These are phyloP conservation scores for Arion vulgaris DNA, from an alignment of 1,140 invertebrate genomes.

Conservation along the genomic window DNA sequence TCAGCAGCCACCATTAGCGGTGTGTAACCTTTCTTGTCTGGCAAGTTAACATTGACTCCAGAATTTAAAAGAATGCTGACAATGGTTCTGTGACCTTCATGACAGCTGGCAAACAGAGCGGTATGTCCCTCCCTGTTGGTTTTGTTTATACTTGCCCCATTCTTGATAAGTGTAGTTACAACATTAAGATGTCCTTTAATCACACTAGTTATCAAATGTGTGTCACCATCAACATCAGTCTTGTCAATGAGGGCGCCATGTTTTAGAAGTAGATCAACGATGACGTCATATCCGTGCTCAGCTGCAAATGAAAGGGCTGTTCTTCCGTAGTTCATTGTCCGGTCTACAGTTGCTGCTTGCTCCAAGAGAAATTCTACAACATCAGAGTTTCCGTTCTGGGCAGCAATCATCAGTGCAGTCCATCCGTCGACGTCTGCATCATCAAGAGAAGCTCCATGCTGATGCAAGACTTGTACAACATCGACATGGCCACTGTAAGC, in stretches of 20 bases:
- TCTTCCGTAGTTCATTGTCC: slow-evolving; percentile 75
- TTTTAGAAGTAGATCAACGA: slow-evolving; percentile 87
- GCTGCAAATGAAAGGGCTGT: slow-evolving; percentile 91
- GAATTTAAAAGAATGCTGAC: not conserved
- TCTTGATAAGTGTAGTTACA: slow-evolving; percentile 48
- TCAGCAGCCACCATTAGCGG: slow-evolving; percentile 28
- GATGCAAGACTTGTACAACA: not conserved
- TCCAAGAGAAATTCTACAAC: slow-evolving; percentile 74
- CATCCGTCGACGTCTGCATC: slow-evolving; percentile 6
- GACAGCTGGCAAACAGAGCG: slow-evolving; percentile 54
- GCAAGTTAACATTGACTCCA: not conserved
- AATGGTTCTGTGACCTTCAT: slow-evolving; percentile 14
- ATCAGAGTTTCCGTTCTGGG: slow-evolving; percentile 45
- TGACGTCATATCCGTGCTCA: slow-evolving; percentile 92
- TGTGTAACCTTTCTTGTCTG: not conserved
- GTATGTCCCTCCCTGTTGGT: slow-evolving; percentile 56
- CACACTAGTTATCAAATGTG: slow-evolving; percentile 53
- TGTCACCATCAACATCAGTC: slow-evolving; percentile 64
- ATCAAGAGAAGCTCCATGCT: slow-evolving; percentile 7
- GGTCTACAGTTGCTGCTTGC: slow-evolving; percentile 74
- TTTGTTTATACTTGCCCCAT: slow-evolving; percentile 44
- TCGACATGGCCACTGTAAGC: slow-evolving; percentile 13
- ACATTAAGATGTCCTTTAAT: slow-evolving; percentile 43
- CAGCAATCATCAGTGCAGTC: slow-evolving; percentile 23
- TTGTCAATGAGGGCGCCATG: slow-evolving; percentile 88